Base-by-base conservation (phyloP, 2,113 vertebrate species). In the Spea multiplicata region DNA sequence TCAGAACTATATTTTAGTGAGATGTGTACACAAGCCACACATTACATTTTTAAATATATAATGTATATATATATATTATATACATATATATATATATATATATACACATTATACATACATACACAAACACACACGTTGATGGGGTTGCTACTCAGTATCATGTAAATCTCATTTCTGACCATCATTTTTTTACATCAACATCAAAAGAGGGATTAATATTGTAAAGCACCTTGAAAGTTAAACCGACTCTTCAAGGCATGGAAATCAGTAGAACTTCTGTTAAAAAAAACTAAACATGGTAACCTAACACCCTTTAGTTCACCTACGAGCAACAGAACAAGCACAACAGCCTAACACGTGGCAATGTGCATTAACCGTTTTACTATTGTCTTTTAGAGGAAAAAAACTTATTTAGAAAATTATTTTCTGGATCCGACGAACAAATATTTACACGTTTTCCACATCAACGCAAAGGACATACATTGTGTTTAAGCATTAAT, bases 201-300 rank as follows among this genome's bases (percentile, higher is more conserved):
- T 90, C 87, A 91, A 89, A 90, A 86, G 80, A 81, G 73, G 84
- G 89, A 86, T 90, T 87, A 88, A 87, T 6, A 85, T 76, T 83
- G 78, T 82, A 83, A 81, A 81, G 87, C 79, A 87, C 85, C 84
- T 1, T 86, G 85, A 81, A 89, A 71, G 69, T 44, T 84, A 30
- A 89, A 90, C 89, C 85, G 84, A 81, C 82, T 17, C 49, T 88
- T 87, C 81, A 86, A 88, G 84, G 75, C 79, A 74, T 83, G 85
- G 82, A 91, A 89, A 93, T 92, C 91, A 93, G 90, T 92, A 93
- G 91, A 91, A 91, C 90, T 89, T 90, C 86, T 92, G 89, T 85
- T 89, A 88, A 85, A 10, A 91, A 93, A 92, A 93, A n/a, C n/a
- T 89, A 92, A 94, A 93, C 91, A 93, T 17, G 84, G 92, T 90